Evolutionary conservation across 2,797 vertebrate species (phyloP).

Genomic region (Pelobates cultripes): DNA sequence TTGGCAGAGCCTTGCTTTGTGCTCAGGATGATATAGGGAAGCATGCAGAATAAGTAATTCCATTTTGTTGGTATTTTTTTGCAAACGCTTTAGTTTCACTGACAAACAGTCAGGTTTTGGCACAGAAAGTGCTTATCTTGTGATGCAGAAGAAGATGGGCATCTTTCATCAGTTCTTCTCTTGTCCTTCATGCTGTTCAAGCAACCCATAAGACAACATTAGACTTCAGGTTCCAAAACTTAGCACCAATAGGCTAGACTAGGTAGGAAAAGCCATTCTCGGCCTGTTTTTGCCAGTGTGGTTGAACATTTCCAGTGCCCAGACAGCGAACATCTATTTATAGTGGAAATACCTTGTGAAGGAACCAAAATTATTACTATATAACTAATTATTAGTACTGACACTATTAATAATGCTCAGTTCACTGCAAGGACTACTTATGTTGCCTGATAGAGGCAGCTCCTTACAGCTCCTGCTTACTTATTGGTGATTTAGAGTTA

Average conservation of each 20-base stretch:
- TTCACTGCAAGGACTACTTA: too few species aligned
- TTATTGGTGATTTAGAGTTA: too few species aligned
- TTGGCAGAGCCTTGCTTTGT: slow-evolving; percentile 39
- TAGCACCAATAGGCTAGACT: not conserved
- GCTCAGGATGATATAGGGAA: slow-evolving; percentile 35
- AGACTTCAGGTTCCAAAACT: not conserved
- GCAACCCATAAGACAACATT: not conserved
- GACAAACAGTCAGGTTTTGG: slow-evolving; percentile 41
- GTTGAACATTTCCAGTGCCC: too few species aligned
- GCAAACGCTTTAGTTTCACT: slow-evolving; percentile 36
- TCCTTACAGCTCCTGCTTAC: too few species aligned
- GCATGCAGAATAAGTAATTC: slow-evolving; percentile 50
- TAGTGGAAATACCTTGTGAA: too few species aligned
- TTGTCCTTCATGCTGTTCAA: slow-evolving; percentile 40
- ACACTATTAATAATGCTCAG: too few species aligned
- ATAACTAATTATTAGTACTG: too few species aligned
- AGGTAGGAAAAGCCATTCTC: too few species aligned
- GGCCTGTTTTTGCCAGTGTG: too few species aligned
- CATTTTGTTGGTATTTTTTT: slow-evolving; percentile 44
- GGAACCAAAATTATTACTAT: too few species aligned
- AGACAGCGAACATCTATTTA: too few species aligned
- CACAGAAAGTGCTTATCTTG: slow-evolving; percentile 46
- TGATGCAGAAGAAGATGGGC: slow-evolving; percentile 7
- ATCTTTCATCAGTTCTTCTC: not conserved
- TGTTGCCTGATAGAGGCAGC: too few species aligned